Evolutionary conservation across 1,140 invertebrate genomes (phyloP).

Genomic region (Atta texana): DNA sequence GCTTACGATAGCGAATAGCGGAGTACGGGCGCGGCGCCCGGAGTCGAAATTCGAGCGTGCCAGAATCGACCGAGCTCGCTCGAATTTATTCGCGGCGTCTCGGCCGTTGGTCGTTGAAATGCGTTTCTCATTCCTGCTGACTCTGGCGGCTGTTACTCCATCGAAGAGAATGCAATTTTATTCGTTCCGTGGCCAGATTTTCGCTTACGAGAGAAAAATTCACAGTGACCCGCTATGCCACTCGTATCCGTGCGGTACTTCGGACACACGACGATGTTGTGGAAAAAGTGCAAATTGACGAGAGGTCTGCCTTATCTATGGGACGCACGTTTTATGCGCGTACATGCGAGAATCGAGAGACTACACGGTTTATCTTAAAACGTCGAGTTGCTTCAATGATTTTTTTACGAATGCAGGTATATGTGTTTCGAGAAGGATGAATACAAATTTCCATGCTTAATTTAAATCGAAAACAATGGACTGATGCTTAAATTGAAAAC

Average conservation of each 20-base stretch:
- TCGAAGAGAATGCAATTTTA: constrained; percentile 57
- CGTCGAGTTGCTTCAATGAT: neutral
- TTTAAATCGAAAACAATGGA: constrained; percentile 17
- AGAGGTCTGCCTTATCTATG: constrained; percentile 38
- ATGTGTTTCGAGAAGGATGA: neutral
- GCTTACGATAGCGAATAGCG: constrained; percentile 40
- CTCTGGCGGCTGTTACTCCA: constrained; percentile 52
- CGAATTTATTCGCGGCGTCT: constrained; percentile 56
- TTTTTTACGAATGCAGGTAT: neutral
- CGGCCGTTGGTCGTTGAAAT: constrained; percentile 41
- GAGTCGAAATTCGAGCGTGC: constrained; percentile 56
- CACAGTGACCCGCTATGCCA: neutral
- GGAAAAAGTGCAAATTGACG: constrained; percentile 42
- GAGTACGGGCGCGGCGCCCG: constrained; percentile 14
- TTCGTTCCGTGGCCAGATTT: constrained; percentile 22
- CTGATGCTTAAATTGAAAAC: neutral
- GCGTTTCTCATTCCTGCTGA: constrained; percentile 61
- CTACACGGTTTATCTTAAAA: constrained; percentile 29
- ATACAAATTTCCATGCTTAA: neutral
- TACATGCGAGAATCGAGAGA: neutral
- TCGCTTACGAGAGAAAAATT: constrained; percentile 55
- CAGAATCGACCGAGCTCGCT: constrained; percentile 31
- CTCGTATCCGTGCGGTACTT: neutral
- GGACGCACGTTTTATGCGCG: constrained; percentile 26
- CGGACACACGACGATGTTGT: neutral